phyloP scores from a whole-genome alignment of 1,140 invertebrate genomes.

The Drosophila malerkotliana region DNA sequence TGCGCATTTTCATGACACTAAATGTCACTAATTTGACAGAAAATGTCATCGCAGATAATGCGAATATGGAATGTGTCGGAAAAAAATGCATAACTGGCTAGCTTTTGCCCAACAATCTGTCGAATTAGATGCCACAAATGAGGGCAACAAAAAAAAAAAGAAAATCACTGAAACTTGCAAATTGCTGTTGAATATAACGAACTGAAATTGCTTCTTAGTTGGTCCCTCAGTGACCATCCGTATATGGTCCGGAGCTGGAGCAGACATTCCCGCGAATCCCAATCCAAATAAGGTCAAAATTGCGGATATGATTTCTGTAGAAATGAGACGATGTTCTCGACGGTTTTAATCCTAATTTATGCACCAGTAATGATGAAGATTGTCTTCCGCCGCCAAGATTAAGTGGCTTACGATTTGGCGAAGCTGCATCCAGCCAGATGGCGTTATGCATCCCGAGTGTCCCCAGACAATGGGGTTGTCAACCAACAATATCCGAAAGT shows the following conservation, averaged over 20 bases:
- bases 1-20: constrained; percentile 67
- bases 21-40: constrained; percentile 78
- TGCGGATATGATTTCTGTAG: constrained; percentile 69
- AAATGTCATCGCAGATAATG: constrained; percentile 70
- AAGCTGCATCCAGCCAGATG: constrained; percentile 56
- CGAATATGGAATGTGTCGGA: constrained; percentile 44
- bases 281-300: constrained; percentile 76
- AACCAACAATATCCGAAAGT: constrained; percentile 19
- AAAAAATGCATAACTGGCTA: constrained; percentile 43
- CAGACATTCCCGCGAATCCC: constrained; percentile 36
- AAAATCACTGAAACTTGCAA: constrained; percentile 9
- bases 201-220: constrained; percentile 43
- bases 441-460: constrained; percentile 65
- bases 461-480: constrained; percentile 46
- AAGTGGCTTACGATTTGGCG: constrained; percentile 67
- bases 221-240: constrained; percentile 55
- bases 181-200: constrained; percentile 46
- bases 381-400: constrained; percentile 55
- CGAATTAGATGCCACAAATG: constrained; percentile 48
- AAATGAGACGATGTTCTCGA: constrained; percentile 35
- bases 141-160: not conserved
- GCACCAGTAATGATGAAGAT: constrained; percentile 78
- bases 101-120: constrained; percentile 45
- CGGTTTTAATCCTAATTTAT: constrained; percentile 78
- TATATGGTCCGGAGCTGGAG: constrained; percentile 38